Base-by-base conservation (phyloP, 2,113 vertebrate species). In the Cygnus atratus region DNA sequence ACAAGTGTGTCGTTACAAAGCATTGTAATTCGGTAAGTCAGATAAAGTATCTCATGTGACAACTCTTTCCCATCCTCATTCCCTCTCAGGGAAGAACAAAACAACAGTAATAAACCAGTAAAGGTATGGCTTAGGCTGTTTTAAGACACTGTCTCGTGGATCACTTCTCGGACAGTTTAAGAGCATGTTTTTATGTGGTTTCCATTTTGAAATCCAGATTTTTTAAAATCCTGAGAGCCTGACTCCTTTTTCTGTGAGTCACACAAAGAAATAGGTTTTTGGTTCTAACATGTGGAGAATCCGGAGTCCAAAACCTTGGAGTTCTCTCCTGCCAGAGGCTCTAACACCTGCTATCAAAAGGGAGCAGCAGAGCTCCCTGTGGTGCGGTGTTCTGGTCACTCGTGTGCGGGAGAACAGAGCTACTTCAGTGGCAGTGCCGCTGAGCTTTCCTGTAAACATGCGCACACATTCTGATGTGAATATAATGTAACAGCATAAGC, bases 171-270 rank as follows among this genome's bases (percentile, higher is more conserved):
- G 68, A 61, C 29, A 58, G 35, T 39, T 90, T 22, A 88, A 44
- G 18, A 88, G 19, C 31, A 6, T 44, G 28, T 90, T 96, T 95
- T 95, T 76, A 65, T 39, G 31, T 68, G 87, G 72, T 74, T 96
- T 92, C 73, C 54, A 41, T 80, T 83, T 92, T 78, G 86, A 72
- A 94, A 84, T 25, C 12, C 52, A 78, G 79, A 21, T 39, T 86
- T 90, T 19, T 59, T 13, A 61, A 71, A 88, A 61, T 79, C 62
- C n/a, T 84, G 24, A 78, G 31, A 67, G 43, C 13, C 14, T 37
- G 44, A 28, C 26, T 52, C 37, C 63, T 88, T 61, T 86, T 80
- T 63, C 85, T 75, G 1, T 68, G 86, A 94, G 52, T 86, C 90
- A 80, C 37, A 39, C n/a, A 52, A 85, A 65, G 29, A 88, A 92